phyloP scores from a whole-genome alignment of 2,113 vertebrate species.

The Condylura cristata region DNA sequence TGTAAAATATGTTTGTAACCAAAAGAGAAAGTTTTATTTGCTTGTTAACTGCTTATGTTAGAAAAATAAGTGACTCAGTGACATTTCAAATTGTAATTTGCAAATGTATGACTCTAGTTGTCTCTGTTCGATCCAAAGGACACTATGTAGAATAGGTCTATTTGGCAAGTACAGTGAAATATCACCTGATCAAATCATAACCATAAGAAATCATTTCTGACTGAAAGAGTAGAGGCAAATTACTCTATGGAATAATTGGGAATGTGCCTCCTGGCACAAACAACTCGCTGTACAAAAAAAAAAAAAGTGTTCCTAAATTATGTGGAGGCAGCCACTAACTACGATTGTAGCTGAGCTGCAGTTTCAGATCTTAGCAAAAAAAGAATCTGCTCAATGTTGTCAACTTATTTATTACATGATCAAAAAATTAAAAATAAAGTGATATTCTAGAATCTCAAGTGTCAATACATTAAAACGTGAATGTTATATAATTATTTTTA shows the following conservation, averaged over 20 bases:
- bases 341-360: neutral
- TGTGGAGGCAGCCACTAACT: neutral
- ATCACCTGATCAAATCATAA: neutral
- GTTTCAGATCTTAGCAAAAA: neutral
- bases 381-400: neutral
- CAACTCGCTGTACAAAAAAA: neutral
- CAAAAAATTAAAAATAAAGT: neutral
- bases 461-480: neutral
- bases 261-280: neutral
- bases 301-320: neutral
- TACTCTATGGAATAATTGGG: neutral
- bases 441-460: neutral
- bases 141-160: neutral
- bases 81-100: conserved; percentile 3
- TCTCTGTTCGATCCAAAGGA: neutral
- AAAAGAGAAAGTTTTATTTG: neutral
- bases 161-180: conserved; percentile 4
- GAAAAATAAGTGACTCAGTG: neutral
- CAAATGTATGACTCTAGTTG: neutral
- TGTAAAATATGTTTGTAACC: neutral
- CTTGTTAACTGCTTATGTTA: neutral
- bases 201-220: neutral
- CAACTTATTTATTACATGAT: neutral
- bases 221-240: neutral
- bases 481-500: neutral